Evolutionary conservation across 2,888 invertebrate species (phyloP).

Genomic region (Argyresthia goedartella): DNA sequence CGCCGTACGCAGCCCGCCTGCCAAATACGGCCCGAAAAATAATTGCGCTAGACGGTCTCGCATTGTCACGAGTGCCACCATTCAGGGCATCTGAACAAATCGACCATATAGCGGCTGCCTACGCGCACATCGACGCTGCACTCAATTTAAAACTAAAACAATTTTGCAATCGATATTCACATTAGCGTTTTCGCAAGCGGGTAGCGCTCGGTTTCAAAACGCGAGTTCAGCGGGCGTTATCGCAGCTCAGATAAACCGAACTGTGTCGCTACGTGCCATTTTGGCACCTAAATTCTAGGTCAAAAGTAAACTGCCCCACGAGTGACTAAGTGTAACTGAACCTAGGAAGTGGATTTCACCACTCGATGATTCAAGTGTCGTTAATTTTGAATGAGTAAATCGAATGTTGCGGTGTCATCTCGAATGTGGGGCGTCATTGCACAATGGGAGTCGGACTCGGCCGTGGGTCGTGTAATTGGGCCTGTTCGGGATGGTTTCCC

Average conservation of each 20-base stretch:
- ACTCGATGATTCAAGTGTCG: constrained; percentile 9
- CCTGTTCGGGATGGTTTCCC: constrained; percentile 66
- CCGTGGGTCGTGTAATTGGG: constrained; percentile 45
- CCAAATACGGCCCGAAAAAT: constrained; percentile 46
- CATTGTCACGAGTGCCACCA: constrained; percentile 37
- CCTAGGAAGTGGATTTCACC: neutral
- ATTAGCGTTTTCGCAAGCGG: constrained; percentile 71
- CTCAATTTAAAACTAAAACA: constrained; percentile 65
- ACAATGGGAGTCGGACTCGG: constrained; percentile 28
- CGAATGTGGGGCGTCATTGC: constrained; percentile 21
- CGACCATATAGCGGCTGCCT: neutral
- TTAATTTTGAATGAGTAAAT: no score
- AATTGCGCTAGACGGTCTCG: constrained; percentile 48
- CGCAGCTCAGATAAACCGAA: constrained; percentile 62
- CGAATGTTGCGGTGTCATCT: neutral
- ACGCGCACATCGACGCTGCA: constrained; percentile 26
- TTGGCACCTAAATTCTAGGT: constrained; percentile 56
- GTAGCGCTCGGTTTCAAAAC: constrained; percentile 56
- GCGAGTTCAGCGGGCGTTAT: constrained; percentile 47
- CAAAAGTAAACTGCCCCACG: neutral
- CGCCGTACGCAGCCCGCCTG: constrained; percentile 40
- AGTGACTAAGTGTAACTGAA: neutral
- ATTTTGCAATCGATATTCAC: constrained; percentile 70
- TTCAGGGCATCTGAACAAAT: constrained; percentile 14
- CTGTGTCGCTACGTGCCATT: constrained; percentile 54